These are phyloP conservation scores for Tryphoninae sp. DNA, from an alignment of 2,888 invertebrate genomes.

Conservation along the genomic window DNA sequence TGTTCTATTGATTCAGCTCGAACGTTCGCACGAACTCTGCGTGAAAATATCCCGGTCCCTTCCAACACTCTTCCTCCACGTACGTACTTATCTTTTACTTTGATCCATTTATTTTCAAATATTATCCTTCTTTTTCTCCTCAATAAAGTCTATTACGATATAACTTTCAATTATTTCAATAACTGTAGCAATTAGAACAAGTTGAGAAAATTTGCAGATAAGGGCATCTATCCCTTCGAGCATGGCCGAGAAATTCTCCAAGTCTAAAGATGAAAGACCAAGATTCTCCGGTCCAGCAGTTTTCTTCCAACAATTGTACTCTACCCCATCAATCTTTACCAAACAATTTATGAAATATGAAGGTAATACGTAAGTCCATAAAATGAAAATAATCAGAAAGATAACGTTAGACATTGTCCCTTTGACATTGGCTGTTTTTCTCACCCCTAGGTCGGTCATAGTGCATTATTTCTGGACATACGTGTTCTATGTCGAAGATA, in stretches of 20 bases:
- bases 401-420: background rate
- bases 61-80: slow-evolving; percentile 7
- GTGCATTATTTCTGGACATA: slow-evolving; percentile 52
- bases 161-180: background rate
- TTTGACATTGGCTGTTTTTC: background rate
- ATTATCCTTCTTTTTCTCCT: slow-evolving; percentile 22
- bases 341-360: no score
- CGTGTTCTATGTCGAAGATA: slow-evolving; percentile 36
- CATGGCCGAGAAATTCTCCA: no score
- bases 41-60: slow-evolving; percentile 8
- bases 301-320: no score
- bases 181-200: background rate
- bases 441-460: background rate
- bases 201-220: no score
- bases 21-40: slow-evolving; percentile 34
- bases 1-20: slow-evolving; percentile 64
- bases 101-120: slow-evolving; percentile 4
- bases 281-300: no score
- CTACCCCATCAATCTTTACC: no score
- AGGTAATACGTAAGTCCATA: no score
- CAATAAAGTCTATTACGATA: background rate
- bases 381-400: no score
- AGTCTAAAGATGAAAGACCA: no score
- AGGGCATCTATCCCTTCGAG: no score
- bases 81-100: background rate